A percentile compares a stretch with the other conserved stretches of the same genome.
These are phyloP conservation scores for Idaea dimidiata DNA, from an alignment of 2,888 invertebrate genomes.

Conservation along the genomic window DNA sequence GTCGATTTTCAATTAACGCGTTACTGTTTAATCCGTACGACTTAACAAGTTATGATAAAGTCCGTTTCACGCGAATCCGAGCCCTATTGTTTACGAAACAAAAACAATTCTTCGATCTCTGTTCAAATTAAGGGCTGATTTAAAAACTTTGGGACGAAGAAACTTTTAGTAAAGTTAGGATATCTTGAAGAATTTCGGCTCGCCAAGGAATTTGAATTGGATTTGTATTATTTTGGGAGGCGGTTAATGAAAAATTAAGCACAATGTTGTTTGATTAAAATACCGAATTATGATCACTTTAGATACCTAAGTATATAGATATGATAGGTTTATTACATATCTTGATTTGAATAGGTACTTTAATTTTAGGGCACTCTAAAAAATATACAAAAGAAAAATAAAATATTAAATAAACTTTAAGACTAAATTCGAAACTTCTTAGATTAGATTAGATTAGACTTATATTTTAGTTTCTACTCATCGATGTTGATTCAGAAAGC, in stretches of 20 bases:
- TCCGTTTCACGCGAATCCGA: background rate
- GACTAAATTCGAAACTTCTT: too few relatives aligned
- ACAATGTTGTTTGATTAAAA: background rate
- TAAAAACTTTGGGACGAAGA: slow-evolving; percentile 29
- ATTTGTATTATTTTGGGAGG: slow-evolving; percentile 32
- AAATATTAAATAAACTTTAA: too few relatives aligned
- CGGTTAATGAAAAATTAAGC: slow-evolving; percentile 22
- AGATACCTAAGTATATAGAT: too few relatives aligned
- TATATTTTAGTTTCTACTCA: too few relatives aligned
- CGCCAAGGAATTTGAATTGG: slow-evolving; percentile 28
- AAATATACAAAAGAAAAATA: too few relatives aligned
- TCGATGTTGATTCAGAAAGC: too few relatives aligned
- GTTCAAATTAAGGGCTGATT: slow-evolving; percentile 26
- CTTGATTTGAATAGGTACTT: too few relatives aligned
- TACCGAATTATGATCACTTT: slow-evolving; percentile 3
- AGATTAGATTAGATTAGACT: too few relatives aligned
- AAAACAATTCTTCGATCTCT: slow-evolving; percentile 16
- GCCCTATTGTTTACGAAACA: slow-evolving; percentile 14
- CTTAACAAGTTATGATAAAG: background rate
- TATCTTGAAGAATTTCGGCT: slow-evolving; percentile 29
- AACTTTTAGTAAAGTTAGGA: slow-evolving; percentile 32
- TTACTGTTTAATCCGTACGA: background rate
- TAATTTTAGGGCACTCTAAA: too few relatives aligned
- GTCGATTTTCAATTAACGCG: slow-evolving; percentile 1
- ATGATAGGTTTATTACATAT: too few relatives aligned